A percentile compares a stretch with the other conserved stretches of the same genome.
These are phyloP conservation scores for Monopterus albus DNA, from an alignment of 2,113 vertebrate species.

Conservation along the genomic window DNA sequence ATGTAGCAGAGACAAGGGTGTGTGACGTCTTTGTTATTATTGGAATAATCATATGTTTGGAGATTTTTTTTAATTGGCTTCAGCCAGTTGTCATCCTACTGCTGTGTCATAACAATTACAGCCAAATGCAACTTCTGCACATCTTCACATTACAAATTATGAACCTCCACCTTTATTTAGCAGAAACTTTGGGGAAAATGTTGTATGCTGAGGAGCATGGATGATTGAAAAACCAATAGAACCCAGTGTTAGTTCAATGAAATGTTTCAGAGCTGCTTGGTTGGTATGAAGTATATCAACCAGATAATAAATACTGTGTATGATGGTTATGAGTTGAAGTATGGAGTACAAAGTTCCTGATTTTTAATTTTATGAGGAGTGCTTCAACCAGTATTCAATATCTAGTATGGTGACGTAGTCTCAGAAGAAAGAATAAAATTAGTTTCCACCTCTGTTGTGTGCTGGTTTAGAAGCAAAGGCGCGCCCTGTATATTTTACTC, in stretches of 20 bases:
- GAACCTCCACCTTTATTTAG: too few species aligned
- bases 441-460: background rate
- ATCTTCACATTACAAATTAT: too few species aligned
- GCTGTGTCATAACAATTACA: background rate
- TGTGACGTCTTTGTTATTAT: background rate
- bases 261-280: background rate
- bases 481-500: too few species aligned
- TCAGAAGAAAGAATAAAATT: background rate
- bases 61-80: too few species aligned
- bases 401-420: background rate
- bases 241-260: background rate
- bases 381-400: too few species aligned
- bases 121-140: background rate
- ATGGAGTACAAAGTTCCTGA: background rate
- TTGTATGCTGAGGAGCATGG: background rate
- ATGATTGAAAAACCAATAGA: background rate
- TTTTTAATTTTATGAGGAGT: background rate
- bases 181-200: background rate
- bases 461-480: background rate
- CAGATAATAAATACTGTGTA: too few species aligned
- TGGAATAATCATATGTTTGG: conserved; percentile 2
- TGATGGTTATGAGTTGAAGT: background rate
- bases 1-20: background rate
- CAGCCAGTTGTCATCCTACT: background rate
- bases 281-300: too few species aligned